A percentile compares a stretch with the other conserved stretches of the same genome.
Conservation (phyloP, 2,888 invertebrate genomes). For the Cheilosia soror region DNA sequence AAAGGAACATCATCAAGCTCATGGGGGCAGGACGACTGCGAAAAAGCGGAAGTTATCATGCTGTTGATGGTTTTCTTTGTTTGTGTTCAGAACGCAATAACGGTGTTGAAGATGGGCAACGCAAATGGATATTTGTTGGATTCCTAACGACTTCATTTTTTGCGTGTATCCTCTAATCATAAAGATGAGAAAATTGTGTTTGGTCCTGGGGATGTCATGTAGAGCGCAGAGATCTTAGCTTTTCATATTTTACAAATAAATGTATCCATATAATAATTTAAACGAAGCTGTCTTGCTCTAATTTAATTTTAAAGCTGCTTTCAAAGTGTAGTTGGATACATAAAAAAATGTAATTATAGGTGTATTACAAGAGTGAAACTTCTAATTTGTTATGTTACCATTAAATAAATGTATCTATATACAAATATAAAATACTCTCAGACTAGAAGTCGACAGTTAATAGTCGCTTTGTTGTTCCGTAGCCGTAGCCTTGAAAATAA, state of each 20-base stretch:
- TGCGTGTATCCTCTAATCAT: slow-evolving; percentile 33
- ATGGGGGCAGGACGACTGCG: slow-evolving; percentile 21
- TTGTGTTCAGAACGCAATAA: slow-evolving; percentile 46
- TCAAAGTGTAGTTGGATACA: too few species aligned
- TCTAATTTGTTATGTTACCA: too few species aligned
- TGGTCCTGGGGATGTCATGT: background rate
- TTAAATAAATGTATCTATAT: too few species aligned
- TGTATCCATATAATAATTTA: too few species aligned
- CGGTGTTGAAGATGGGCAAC: slow-evolving; percentile 30
- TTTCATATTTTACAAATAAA: background rate
- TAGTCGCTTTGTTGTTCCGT: too few species aligned
- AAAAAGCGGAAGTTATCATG: slow-evolving; percentile 62
- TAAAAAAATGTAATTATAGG: too few species aligned
- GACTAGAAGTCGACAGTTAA: too few species aligned
- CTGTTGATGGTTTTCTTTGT: slow-evolving; percentile 38
- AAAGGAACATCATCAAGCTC: slow-evolving; percentile 57
- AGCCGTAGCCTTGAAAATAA: too few species aligned
- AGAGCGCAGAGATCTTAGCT: background rate
- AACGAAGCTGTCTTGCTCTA: too few species aligned
- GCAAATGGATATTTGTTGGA: slow-evolving; percentile 52
- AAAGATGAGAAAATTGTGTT: background rate
- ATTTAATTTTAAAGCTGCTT: too few species aligned
- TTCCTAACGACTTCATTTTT: slow-evolving; percentile 38
- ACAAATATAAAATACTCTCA: too few species aligned
- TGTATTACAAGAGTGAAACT: too few species aligned